These are phyloP conservation scores for Himalopsyche tibetana DNA, from an alignment of 2,888 invertebrate genomes.

Conservation along the genomic window DNA sequence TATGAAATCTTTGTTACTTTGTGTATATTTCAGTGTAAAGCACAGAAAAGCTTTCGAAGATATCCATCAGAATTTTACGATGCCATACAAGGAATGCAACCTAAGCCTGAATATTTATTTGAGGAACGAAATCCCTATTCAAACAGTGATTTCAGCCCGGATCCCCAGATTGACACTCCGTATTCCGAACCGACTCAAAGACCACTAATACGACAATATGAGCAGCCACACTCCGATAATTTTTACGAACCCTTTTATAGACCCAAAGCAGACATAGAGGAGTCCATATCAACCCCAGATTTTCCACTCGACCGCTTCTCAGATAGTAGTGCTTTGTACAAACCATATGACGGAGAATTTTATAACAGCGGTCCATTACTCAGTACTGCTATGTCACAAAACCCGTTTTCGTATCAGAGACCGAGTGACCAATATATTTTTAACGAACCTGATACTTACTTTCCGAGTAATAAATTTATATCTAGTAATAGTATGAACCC, in stretches of 20 bases:
- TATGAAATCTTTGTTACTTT: background rate
- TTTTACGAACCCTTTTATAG: background rate
- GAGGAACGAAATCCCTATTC: background rate
- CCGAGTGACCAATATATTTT: background rate
- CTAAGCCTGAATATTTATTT: background rate
- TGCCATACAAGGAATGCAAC: background rate
- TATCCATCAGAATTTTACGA: constrained; percentile 8
- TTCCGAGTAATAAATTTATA: background rate
- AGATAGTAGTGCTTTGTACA: background rate
- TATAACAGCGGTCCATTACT: background rate
- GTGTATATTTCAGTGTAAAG: background rate
- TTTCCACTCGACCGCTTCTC: background rate
- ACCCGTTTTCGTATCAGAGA: background rate
- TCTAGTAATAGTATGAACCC: background rate
- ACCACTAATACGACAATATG: background rate
- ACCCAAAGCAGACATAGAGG: background rate
- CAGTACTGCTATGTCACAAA: background rate
- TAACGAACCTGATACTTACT: background rate
- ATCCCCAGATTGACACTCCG: background rate
- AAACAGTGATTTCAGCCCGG: background rate
- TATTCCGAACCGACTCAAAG: background rate
- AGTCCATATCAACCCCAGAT: background rate
- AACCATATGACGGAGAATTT: background rate
- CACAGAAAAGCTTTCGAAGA: background rate
- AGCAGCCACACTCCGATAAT: background rate